phyloP scores from a whole-genome alignment of 2,888 invertebrate genomes.

The Mylabris sibirica region DNA sequence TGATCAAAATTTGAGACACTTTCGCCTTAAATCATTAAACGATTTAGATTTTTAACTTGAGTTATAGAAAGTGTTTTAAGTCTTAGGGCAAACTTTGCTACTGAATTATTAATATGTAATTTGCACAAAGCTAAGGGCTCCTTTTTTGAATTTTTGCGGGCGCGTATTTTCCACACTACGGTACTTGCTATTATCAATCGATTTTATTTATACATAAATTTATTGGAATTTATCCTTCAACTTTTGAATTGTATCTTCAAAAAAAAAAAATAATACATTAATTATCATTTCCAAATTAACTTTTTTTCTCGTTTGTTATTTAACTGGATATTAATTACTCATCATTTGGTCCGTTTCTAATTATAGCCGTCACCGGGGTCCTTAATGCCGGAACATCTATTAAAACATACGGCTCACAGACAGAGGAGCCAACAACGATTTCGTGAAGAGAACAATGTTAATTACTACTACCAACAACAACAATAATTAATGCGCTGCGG shows the following conservation, averaged over 20 bases:
- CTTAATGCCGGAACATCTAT: conserved; percentile 40
- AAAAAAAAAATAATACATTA: conserved; percentile 29
- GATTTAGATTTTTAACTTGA: too few species aligned
- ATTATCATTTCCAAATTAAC: conserved; percentile 48
- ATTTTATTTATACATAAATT: conserved; percentile 16
- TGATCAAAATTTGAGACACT: too few species aligned
- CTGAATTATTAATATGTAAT: too few species aligned
- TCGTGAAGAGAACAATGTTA: conserved; percentile 30
- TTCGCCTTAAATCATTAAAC: too few species aligned
- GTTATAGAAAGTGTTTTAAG: too few species aligned
- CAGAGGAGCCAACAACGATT: conserved; percentile 37
- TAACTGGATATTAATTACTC: conserved; percentile 45
- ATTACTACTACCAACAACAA: conserved; percentile 19
- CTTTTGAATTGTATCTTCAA: conserved; percentile 29
- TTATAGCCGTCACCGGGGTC: conserved; percentile 36
- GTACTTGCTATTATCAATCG: too few species aligned
- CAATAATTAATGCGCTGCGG: conserved; percentile 10
- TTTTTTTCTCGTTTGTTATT: conserved; percentile 33
- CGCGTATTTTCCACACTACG: too few species aligned
- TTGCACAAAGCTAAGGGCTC: too few species aligned
- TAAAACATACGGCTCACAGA: conserved; percentile 13
- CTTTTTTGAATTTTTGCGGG: too few species aligned
- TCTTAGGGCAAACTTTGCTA: too few species aligned
- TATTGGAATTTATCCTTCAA: conserved; percentile 40
- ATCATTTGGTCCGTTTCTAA: conserved; percentile 44